phyloP scores from a whole-genome alignment of 2,888 invertebrate genomes.

The Punctoribates punctum region DNA sequence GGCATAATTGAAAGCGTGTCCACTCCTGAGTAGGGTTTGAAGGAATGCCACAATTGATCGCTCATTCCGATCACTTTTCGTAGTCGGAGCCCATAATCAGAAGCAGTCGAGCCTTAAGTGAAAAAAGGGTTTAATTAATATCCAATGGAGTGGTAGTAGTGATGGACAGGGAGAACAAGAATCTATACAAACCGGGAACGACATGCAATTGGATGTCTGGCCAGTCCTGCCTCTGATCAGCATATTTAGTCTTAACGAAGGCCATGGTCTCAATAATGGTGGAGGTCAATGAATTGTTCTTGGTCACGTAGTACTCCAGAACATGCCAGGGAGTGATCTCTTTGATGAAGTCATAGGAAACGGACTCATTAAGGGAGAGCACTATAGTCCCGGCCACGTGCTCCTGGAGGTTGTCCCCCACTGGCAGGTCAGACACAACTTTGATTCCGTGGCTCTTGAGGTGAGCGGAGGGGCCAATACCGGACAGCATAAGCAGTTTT shows the following conservation, averaged over 20 bases:
- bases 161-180: slow-evolving; percentile 73
- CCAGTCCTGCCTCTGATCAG: slow-evolving; percentile 73
- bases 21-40: too few species aligned
- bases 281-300: slow-evolving; percentile 81
- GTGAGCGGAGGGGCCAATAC: slow-evolving; percentile 52
- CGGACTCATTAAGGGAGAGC: too few species aligned
- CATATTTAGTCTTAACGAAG: slow-evolving; percentile 84
- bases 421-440: slow-evolving; percentile 56
- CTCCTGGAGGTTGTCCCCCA: slow-evolving; percentile 58
- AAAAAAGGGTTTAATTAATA: too few species aligned
- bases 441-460: slow-evolving; percentile 54
- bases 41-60: too few species aligned
- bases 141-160: neutral
- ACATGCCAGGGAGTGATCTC: slow-evolving; percentile 39
- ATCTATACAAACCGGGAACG: too few species aligned
- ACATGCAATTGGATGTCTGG: slow-evolving; percentile 88
- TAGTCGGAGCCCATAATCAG: slow-evolving; percentile 59
- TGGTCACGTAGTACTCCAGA: too few species aligned
- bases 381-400: slow-evolving; percentile 55
- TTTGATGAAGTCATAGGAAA: slow-evolving; percentile 46
- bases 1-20: too few species aligned
- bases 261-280: slow-evolving; percentile 81
- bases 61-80: slow-evolving; percentile 56
- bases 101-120: neutral
- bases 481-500: slow-evolving; percentile 49